A percentile compares a stretch with the other conserved stretches of the same genome.
phyloP scores from a whole-genome alignment of 2,113 vertebrate species.

The Chaetodon trifascialis region DNA sequence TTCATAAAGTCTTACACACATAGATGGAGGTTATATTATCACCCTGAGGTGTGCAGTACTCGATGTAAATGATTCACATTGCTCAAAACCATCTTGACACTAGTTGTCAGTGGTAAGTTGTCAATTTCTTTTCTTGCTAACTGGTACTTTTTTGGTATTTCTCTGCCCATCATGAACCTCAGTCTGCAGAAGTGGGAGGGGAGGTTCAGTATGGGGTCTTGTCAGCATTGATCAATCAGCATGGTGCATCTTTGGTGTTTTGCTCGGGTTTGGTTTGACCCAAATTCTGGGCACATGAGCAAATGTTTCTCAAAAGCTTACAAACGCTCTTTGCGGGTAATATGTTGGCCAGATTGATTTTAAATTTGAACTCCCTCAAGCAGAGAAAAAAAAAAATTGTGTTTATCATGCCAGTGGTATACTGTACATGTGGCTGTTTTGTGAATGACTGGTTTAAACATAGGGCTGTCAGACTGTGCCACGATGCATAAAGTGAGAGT shows the following conservation, averaged over 20 bases:
- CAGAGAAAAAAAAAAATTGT: background rate
- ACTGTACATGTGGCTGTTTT: background rate
- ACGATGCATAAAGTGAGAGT: constrained; percentile 9
- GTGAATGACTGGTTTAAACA: background rate
- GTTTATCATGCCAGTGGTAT: background rate
- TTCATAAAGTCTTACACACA: background rate
- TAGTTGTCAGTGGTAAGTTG: background rate
- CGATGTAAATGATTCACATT: background rate
- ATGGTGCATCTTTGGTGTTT: constrained; percentile 13
- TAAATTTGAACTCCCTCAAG: background rate
- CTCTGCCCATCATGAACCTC: background rate
- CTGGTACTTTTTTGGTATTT: background rate
- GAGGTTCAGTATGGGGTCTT: constrained; percentile 2
- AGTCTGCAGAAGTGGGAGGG: background rate
- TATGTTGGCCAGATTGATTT: constrained; percentile 13
- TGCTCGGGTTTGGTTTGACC: background rate
- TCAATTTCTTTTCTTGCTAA: background rate
- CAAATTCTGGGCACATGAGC: background rate
- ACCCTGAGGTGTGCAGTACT: background rate
- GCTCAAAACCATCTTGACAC: background rate
- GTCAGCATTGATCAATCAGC: constrained; percentile 24
- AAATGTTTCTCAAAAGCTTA: background rate
- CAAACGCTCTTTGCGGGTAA: background rate
- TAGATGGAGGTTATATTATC: background rate
- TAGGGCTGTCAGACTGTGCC: constrained; percentile 5